These are phyloP conservation scores for Himantopus leucocephalus DNA, from an alignment of 2,113 vertebrate species.

Conservation along the genomic window DNA sequence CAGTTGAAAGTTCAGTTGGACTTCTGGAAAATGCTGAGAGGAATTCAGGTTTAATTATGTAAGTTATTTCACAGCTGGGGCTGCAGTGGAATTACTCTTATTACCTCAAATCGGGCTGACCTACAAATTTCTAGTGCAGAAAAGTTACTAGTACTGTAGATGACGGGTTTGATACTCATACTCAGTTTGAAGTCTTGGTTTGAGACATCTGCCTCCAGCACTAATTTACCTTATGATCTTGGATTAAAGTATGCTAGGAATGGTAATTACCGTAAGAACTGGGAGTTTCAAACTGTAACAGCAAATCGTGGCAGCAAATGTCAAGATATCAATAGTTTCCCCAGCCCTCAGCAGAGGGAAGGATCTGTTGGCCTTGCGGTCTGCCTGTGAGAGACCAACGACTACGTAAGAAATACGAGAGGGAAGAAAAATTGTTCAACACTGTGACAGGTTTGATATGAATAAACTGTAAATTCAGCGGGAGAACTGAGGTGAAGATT, in stretches of 20 bases:
- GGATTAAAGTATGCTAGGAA: not conserved
- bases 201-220: not conserved
- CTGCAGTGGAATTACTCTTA: not conserved
- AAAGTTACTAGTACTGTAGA: not conserved
- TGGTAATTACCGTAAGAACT: not conserved
- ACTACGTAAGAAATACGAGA: not conserved
- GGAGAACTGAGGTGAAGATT: not conserved
- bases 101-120: not conserved
- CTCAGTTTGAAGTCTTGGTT: not conserved
- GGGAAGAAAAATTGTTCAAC: slow-evolving; percentile 16
- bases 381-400: not conserved
- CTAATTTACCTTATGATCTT: not conserved
- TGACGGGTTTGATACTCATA: not conserved
- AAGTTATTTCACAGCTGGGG: not conserved
- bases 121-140: not conserved
- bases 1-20: not conserved
- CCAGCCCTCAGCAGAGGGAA: not conserved
- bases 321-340: not conserved
- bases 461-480: slow-evolving; percentile 40
- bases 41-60: not conserved
- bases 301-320: not conserved
- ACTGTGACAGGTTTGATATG: slow-evolving; percentile 13
- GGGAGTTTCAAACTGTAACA: not conserved
- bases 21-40: not conserved
- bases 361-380: not conserved